Percentiles rank a stretch among this genome's conserved stretches.
These are phyloP conservation scores for Adineta ricciae DNA, from an alignment of 2,888 invertebrate species.

Conservation along the genomic window DNA sequence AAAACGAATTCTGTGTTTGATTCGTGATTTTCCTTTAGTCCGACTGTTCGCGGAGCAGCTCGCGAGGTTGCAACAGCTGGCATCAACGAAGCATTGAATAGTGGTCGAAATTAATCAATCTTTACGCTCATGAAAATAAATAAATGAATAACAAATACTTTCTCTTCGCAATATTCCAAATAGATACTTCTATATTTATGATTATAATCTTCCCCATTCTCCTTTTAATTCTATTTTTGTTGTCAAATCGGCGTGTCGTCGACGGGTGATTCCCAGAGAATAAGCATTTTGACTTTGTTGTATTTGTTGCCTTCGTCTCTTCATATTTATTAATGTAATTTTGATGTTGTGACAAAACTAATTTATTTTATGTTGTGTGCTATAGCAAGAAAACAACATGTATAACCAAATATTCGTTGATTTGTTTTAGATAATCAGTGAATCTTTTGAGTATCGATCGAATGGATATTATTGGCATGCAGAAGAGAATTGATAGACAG, in stretches of 20 bases:
- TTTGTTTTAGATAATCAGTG: not conserved
- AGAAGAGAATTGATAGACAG: not conserved
- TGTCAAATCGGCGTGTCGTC: not conserved
- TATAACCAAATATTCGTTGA: not conserved
- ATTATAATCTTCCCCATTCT: not conserved
- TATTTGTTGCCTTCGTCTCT: not conserved
- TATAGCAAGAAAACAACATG: not conserved
- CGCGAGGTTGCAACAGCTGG: not conserved
- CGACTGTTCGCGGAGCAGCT: constrained; percentile 13
- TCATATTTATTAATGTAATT: not conserved
- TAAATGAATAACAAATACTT: not conserved
- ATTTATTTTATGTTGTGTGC: not conserved
- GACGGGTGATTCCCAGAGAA: not conserved
- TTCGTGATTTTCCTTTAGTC: not conserved
- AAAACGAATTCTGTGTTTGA: not conserved
- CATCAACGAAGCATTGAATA: not conserved
- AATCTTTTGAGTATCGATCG: not conserved
- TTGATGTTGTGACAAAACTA: not conserved
- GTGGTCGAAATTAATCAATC: not conserved
- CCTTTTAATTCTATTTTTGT: not conserved
- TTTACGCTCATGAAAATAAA: not conserved
- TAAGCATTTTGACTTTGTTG: not conserved
- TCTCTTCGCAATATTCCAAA: not conserved
- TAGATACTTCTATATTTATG: not conserved
- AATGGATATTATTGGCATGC: not conserved